Evolutionary conservation across 2,888 invertebrate species (phyloP).

Genomic region (Spialia ferax): DNA sequence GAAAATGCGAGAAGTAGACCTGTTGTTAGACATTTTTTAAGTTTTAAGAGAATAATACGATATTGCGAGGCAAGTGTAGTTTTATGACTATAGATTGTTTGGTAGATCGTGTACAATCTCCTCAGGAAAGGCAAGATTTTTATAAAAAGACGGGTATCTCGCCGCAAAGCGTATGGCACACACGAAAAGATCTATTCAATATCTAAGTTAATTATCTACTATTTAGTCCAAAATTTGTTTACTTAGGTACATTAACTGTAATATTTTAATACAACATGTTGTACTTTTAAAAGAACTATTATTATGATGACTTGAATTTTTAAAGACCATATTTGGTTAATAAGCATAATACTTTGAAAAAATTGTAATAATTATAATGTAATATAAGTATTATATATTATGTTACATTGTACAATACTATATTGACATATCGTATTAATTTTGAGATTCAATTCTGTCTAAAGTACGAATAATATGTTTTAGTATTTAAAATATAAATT

Average conservation of each 20-base stretch:
- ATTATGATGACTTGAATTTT: neutral
- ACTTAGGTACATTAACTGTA: conserved; percentile 11
- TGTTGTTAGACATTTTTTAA: too few species aligned
- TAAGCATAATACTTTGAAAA: neutral
- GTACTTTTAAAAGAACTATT: conserved; percentile 29
- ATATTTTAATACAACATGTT: conserved; percentile 23
- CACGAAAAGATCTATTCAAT: conserved; percentile 30
- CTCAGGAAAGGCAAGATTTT: conserved; percentile 40
- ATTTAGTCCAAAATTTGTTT: conserved; percentile 31
- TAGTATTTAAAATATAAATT: too few species aligned
- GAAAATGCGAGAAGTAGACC: too few species aligned
- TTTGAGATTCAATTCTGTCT: conserved; percentile 21
- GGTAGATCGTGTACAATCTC: conserved; percentile 20
- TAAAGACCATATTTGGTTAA: neutral
- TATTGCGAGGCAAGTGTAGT: too few species aligned
- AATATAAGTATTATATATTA: too few species aligned
- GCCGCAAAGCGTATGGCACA: conserved; percentile 46
- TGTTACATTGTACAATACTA: neutral
- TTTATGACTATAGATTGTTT: too few species aligned
- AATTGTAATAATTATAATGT: conserved; percentile 10
- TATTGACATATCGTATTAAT: neutral
- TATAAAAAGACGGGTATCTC: conserved; percentile 35
- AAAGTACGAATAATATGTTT: neutral
- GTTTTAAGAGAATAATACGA: too few species aligned
- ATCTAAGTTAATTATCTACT: conserved; percentile 12